These are phyloP conservation scores for Zaprionus inermis DNA, from an alignment of 1,140 invertebrate species.

Conservation along the genomic window DNA sequence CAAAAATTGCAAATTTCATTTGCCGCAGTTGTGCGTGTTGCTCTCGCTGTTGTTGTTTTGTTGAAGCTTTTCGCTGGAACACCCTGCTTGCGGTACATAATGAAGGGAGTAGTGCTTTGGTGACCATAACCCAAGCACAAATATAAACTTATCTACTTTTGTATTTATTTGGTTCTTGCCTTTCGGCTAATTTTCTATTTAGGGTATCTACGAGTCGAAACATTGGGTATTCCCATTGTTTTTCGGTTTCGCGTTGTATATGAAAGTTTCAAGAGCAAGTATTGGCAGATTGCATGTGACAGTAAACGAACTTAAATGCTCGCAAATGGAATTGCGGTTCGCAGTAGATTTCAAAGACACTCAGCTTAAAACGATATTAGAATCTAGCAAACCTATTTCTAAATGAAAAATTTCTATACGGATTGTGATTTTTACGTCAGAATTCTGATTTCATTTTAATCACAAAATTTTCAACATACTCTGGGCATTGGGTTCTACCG, in stretches of 20 bases:
- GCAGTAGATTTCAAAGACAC: not conserved
- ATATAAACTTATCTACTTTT: not conserved
- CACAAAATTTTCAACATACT: slow-evolving; percentile 50
- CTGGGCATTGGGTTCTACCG: slow-evolving; percentile 10
- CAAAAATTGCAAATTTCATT: slow-evolving; percentile 81
- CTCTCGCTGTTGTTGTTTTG: slow-evolving; percentile 17
- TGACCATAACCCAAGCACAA: no score
- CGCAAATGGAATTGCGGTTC: slow-evolving; percentile 24
- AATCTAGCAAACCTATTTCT: not conserved
- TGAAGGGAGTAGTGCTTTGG: not conserved
- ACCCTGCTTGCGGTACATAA: not conserved
- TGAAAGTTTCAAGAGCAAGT: slow-evolving; percentile 35
- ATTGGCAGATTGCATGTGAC: slow-evolving; percentile 42
- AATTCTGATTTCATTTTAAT: slow-evolving; percentile 46
- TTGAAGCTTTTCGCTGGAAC: slow-evolving; percentile 22
- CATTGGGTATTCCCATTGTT: not conserved
- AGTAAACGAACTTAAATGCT: slow-evolving; percentile 45
- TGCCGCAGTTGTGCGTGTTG: slow-evolving; percentile 43
- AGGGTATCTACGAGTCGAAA: not conserved
- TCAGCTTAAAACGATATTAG: not conserved
- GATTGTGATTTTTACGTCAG: not conserved
- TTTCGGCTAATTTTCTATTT: not conserved
- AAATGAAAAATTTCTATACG: no score
- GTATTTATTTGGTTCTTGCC: not conserved
- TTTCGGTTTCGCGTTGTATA: slow-evolving; percentile 41